Percentiles rank a stretch among this genome's conserved stretches.
These are phyloP conservation scores for Thomomys bottae DNA, from an alignment of 2,113 vertebrate genomes.

Conservation along the genomic window DNA sequence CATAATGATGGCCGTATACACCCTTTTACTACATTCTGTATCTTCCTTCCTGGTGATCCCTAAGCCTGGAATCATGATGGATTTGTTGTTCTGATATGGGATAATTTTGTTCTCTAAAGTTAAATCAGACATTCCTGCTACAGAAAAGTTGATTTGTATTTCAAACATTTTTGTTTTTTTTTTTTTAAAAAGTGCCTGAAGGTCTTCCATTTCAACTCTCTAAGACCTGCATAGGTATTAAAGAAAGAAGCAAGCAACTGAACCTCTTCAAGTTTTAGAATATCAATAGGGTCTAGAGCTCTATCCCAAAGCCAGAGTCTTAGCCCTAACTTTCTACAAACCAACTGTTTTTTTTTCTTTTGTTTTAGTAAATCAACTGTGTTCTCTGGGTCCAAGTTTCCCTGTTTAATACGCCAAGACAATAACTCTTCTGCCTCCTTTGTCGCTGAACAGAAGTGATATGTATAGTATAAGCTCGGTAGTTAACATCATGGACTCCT, in stretches of 20 bases:
- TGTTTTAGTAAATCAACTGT: neutral
- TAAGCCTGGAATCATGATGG: neutral
- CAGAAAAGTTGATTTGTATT: neutral
- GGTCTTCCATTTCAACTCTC: neutral
- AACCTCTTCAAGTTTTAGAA: neutral
- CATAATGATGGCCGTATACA: neutral
- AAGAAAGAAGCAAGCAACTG: neutral
- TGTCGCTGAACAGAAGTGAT: neutral
- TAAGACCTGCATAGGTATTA: neutral
- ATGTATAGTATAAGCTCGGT: neutral
- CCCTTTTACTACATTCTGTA: neutral
- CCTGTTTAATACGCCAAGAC: neutral
- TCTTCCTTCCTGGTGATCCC: neutral
- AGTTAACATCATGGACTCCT: neutral
- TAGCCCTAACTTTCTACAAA: neutral
- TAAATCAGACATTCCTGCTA: neutral
- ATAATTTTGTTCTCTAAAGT: conserved; percentile 3
- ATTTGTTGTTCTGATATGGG: neutral
- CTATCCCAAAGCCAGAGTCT: neutral
- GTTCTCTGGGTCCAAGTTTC: neutral
- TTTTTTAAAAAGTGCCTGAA: neutral
- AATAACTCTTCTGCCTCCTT: neutral
- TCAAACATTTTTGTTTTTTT: neutral
- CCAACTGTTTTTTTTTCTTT: neutral
- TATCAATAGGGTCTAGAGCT: neutral